These are phyloP conservation scores for Sphaerophoria taeniata DNA, from an alignment of 2,888 invertebrate genomes.

Conservation along the genomic window DNA sequence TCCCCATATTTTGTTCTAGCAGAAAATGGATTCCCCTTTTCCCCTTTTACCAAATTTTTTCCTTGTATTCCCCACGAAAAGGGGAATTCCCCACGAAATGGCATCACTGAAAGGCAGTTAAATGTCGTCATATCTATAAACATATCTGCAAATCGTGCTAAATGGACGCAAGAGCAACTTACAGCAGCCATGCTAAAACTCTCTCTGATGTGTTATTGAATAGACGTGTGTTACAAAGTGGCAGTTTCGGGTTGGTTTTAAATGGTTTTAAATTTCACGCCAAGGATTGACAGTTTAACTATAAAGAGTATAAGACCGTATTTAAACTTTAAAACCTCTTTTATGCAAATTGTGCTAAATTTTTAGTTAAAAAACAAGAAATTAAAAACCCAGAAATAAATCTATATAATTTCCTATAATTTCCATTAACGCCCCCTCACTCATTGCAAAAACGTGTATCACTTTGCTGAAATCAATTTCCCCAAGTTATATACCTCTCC, in stretches of 20 bases:
- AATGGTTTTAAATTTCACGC: background rate
- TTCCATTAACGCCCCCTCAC: background rate
- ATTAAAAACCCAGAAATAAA: background rate
- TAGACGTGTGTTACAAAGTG: slow-evolving; percentile 1
- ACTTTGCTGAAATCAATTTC: background rate
- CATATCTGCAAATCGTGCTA: no score
- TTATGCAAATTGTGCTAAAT: background rate
- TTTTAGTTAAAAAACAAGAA: background rate
- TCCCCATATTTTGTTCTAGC: no score
- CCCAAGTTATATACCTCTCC: background rate
- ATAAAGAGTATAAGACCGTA: background rate
- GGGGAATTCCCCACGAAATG: no score
- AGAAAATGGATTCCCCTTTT: no score
- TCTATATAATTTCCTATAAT: no score
- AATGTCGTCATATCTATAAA: no score
- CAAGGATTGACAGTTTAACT: background rate
- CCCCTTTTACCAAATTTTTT: no score
- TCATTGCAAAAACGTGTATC: background rate
- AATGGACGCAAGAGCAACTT: no score
- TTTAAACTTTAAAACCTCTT: background rate
- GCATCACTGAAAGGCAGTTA: no score
- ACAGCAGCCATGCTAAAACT: no score
- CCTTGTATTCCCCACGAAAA: no score
- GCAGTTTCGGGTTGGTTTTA: slow-evolving; percentile 8
- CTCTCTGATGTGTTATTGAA: slow-evolving; percentile 2